Percentiles rank a stretch among this genome's conserved stretches.
Evolutionary conservation across 2,797 vertebrate genomes (phyloP).

Genomic region (Tolypeutes matacus): DNA sequence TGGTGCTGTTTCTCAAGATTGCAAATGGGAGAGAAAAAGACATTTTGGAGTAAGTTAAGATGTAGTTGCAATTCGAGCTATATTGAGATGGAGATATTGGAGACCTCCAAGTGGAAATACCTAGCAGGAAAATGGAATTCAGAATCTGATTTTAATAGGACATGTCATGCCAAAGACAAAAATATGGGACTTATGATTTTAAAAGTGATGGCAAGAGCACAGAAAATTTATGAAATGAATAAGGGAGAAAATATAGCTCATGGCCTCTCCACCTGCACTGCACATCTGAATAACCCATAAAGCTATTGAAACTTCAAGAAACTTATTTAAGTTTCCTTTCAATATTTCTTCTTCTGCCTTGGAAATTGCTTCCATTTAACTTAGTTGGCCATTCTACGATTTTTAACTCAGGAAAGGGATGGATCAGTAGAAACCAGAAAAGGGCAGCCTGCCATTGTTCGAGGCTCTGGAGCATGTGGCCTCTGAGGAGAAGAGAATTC

Average conservation of each 20-base stretch:
- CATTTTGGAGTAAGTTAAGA: neutral
- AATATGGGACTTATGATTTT: neutral
- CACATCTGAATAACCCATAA: neutral
- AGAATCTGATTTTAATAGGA: neutral
- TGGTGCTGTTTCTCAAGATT: neutral
- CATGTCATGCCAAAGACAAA: neutral
- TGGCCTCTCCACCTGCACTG: neutral
- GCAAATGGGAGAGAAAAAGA: neutral
- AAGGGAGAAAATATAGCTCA: neutral
- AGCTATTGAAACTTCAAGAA: neutral
- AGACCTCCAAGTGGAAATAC: neutral
- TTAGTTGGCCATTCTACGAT: neutral
- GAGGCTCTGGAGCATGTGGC: too few species aligned
- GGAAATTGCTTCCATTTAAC: neutral
- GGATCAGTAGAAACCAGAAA: neutral
- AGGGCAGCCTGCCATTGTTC: accelerated
- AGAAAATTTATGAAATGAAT: neutral
- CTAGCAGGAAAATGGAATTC: neutral
- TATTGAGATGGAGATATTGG: neutral
- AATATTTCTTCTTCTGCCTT: neutral
- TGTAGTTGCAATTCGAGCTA: neutral
- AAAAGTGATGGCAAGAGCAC: neutral
- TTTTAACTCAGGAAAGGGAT: neutral
- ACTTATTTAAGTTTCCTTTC: neutral
- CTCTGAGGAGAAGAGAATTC: neutral